Base-by-base conservation (phyloP, 2,113 vertebrate genomes). In the Excalfactoria chinensis region DNA sequence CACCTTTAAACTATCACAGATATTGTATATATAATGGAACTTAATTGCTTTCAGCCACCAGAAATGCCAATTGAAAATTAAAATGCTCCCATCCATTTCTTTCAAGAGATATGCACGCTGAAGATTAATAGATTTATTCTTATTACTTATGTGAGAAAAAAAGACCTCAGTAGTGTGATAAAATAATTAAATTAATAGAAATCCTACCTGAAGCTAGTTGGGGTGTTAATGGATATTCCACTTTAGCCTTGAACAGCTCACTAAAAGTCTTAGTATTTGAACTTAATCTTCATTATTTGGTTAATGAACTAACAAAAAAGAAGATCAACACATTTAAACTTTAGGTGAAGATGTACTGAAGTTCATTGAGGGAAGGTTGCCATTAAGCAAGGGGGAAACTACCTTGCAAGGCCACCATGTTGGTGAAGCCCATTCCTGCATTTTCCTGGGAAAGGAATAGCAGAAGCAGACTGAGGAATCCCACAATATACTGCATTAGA, bases 41-140 rank as follows among this genome's bases (percentile, higher is more conserved):
- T 91, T 91, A 91, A 93, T 89, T 93, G 82, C 83, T 64, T 94
- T 95, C 93, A 87, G 86, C 74, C 81, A 92, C 93, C 68, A 93
- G 91, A 94, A 94, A 85, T 80, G 34, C 78, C 94, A 87, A 90
- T 91, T 91, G 91, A 91, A 93, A 94, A 94, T 89, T 92, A 89
- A 91, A 93, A 91, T 60, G 59, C 80, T 95, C 78, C 81, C 87
- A 30, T 44, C 94, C 49, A 51, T 91, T 94, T 94, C 55, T 89
- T 96, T 87, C 86, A 72, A 19, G 26, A 60, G 41, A 91, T 79
- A 63, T 14, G 46, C 68, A 74, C 26, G n/a, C 4, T 67, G 89
- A 87, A 94, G 78, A 79, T 87, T 91, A 95, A 91, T 91, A 89
- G 86, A 51, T 76, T 46, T 5, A 70, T 94, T 94, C 93, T 92